A percentile compares a stretch with the other conserved stretches of the same genome.
Evolutionary conservation across 2,113 vertebrate genomes (phyloP).

Genomic region (Climacteris rufus): DNA sequence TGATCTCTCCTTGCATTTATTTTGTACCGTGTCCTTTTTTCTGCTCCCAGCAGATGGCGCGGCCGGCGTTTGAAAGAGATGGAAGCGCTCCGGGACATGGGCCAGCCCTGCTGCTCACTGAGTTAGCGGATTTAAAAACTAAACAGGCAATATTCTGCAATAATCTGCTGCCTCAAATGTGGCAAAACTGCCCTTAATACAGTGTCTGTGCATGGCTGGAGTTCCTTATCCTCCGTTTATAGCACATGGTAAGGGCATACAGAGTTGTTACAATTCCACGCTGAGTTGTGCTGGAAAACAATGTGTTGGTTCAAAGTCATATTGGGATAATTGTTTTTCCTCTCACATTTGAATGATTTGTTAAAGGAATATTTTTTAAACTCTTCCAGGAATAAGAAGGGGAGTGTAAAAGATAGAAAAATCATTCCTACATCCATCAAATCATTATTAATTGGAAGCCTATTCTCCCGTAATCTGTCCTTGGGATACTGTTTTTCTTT

Average conservation of each 20-base stretch:
- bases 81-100: too few relatives aligned
- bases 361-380: neutral
- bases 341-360: neutral
- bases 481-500: neutral
- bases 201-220: neutral
- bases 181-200: neutral
- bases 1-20: neutral
- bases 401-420: neutral
- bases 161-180: neutral
- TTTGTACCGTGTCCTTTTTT: neutral
- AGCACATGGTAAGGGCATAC: neutral
- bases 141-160: neutral
- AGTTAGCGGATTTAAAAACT: too few relatives aligned
- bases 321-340: neutral
- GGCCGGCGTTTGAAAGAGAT: neutral
- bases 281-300: neutral
- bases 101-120: too few relatives aligned
- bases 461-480: neutral
- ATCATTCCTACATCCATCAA: neutral
- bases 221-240: neutral
- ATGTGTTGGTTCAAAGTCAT: neutral
- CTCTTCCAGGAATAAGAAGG: neutral
- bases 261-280: neutral
- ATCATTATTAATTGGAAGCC: neutral
- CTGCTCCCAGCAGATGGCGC: neutral